These are phyloP conservation scores for Orientallactaga sibirica DNA, from an alignment of 2,797 vertebrate genomes.

Conservation along the genomic window DNA sequence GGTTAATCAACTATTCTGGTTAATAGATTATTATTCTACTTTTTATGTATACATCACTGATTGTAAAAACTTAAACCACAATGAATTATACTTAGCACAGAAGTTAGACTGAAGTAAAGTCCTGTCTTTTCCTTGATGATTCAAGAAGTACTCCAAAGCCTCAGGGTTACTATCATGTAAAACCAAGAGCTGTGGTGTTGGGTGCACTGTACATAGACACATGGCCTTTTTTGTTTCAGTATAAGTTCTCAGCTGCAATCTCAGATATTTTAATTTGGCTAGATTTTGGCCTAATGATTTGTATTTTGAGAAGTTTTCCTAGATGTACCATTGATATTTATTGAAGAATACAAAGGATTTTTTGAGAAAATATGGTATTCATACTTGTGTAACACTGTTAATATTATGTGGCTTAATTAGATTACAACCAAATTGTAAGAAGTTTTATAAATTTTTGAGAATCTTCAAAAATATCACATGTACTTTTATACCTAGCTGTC, in stretches of 20 bases:
- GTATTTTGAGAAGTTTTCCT: constrained; percentile 12
- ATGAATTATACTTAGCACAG: constrained; percentile 60
- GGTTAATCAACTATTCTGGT: constrained; percentile 74
- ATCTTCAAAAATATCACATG: constrained; percentile 10
- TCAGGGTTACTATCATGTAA: constrained; percentile 1
- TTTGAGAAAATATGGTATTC: not conserved
- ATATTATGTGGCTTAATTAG: not conserved
- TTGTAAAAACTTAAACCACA: constrained; percentile 71
- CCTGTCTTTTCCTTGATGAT: constrained; percentile 48
- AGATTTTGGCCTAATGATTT: not conserved
- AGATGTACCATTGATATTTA: not conserved
- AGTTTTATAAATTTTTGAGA: not conserved
- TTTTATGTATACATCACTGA: constrained; percentile 57
- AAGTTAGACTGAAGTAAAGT: constrained; percentile 46
- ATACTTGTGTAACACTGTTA: not conserved
- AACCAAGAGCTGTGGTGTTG: not conserved
- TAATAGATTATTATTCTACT: constrained; percentile 70
- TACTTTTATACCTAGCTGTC: not conserved
- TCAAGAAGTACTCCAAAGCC: constrained; percentile 36
- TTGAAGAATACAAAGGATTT: not conserved
- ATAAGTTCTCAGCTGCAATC: constrained; percentile 3
- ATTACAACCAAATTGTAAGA: not conserved
- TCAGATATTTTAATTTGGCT: constrained; percentile 49
- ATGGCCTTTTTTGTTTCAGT: not conserved
- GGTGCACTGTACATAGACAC: not conserved